A percentile compares a stretch with the other conserved stretches of the same genome.
These are phyloP conservation scores for Epinephelus malabaricus DNA, from an alignment of 2,797 vertebrate genomes.

Conservation along the genomic window DNA sequence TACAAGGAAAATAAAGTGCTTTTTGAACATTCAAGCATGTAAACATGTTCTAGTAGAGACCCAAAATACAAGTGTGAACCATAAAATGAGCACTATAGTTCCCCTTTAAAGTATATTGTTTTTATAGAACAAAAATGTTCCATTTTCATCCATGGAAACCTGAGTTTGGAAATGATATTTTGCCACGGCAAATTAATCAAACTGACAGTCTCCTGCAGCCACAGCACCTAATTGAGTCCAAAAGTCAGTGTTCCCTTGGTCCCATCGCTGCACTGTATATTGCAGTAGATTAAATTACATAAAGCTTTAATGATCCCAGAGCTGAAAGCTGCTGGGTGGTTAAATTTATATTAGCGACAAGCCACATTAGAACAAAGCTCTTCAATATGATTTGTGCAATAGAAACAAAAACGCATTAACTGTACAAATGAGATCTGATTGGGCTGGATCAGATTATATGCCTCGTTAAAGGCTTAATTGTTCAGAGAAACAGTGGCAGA, in stretches of 20 bases:
- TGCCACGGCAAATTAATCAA: background rate
- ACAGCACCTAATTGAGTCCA: conserved; percentile 9
- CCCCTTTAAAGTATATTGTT: background rate
- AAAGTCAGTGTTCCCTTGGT: conserved; percentile 13
- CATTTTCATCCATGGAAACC: conserved; percentile 1
- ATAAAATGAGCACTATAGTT: no score
- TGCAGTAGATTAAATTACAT: conserved; percentile 65
- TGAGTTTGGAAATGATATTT: background rate
- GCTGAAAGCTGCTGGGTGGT: conserved; percentile 59
- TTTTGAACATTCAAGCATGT: no score
- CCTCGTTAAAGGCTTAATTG: conserved; percentile 46
- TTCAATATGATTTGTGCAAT: conserved; percentile 28
- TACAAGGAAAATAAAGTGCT: no score
- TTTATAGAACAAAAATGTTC: background rate
- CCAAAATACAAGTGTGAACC: no score
- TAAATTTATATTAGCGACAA: conserved; percentile 54
- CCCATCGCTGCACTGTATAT: conserved; percentile 39
- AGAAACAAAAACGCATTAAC: conserved; percentile 30
- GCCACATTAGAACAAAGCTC: conserved; percentile 28
- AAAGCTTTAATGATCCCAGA: conserved; percentile 57
- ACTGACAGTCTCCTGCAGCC: conserved; percentile 9
- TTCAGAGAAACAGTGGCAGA: conserved; percentile 7
- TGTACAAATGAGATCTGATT: conserved; percentile 46
- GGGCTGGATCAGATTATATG: conserved; percentile 52
- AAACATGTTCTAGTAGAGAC: no score